phyloP scores from a whole-genome alignment of 2,888 invertebrate genomes.

The Mystacides longicornis region DNA sequence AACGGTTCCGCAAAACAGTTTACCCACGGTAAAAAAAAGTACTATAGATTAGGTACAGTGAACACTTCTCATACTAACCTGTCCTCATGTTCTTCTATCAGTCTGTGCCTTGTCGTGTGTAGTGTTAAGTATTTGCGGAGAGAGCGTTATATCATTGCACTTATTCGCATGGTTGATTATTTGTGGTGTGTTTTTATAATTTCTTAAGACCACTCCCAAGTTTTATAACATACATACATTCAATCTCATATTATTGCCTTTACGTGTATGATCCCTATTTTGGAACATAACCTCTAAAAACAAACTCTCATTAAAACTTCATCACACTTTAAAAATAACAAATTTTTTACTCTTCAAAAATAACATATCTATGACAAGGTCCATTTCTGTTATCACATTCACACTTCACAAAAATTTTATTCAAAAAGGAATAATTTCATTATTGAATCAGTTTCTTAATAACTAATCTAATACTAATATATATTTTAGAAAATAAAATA shows the following conservation, averaged over 20 bases:
- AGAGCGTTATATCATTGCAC: constrained; percentile 16
- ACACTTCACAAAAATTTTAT: too few species aligned
- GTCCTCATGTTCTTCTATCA: constrained; percentile 3
- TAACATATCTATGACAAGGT: too few species aligned
- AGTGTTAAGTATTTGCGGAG: constrained; percentile 14
- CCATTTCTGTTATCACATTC: too few species aligned
- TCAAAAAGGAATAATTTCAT: too few species aligned
- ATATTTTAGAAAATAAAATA: too few species aligned
- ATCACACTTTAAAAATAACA: too few species aligned
- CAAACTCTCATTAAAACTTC: too few species aligned
- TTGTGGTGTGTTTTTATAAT: neutral
- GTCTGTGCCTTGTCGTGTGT: constrained; percentile 21
- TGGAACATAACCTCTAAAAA: too few species aligned
- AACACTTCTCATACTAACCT: constrained; percentile 25
- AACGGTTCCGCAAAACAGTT: constrained; percentile 83
- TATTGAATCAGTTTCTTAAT: too few species aligned
- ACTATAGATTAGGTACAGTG: constrained; percentile 57
- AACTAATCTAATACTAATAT: too few species aligned
- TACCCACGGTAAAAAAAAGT: constrained; percentile 76
- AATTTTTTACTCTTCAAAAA: too few species aligned
- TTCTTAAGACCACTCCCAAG: neutral
- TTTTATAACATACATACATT: neutral
- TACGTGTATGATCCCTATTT: neutral
- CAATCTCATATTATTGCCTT: neutral
- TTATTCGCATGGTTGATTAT: constrained; percentile 2